phyloP scores from a whole-genome alignment of 2,888 invertebrate species.

The Drosophila yooni region DNA sequence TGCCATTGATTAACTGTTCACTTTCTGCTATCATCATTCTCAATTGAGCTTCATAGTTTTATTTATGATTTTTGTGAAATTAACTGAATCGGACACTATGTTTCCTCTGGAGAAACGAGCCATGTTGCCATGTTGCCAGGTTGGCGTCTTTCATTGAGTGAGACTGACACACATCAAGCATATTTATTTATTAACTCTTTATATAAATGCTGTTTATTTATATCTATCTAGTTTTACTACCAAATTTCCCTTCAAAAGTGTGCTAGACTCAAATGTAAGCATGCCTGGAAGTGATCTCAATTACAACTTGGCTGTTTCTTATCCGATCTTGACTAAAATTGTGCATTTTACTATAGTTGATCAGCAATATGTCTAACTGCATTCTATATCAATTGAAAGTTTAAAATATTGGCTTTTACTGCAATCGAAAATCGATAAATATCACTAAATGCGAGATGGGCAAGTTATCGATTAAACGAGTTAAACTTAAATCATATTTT shows the following conservation, averaged over 20 bases:
- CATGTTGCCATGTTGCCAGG: neutral
- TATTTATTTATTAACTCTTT: neutral
- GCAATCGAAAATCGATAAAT: neutral
- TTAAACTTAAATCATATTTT: neutral
- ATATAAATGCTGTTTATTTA: neutral
- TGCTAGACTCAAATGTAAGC: neutral
- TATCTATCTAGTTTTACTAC: neutral
- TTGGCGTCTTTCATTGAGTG: neutral
- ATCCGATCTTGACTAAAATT: neutral
- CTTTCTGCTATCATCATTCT: conserved; percentile 23
- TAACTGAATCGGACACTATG: conserved; percentile 12
- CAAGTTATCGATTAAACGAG: neutral
- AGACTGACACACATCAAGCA: conserved; percentile 1
- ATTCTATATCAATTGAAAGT: neutral
- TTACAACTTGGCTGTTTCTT: neutral
- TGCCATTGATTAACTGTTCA: conserved; percentile 60
- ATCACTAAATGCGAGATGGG: neutral
- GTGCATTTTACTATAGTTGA: neutral
- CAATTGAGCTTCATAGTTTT: conserved; percentile 36
- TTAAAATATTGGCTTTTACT: neutral
- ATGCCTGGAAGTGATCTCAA: no score
- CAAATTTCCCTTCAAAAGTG: neutral
- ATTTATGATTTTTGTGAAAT: neutral
- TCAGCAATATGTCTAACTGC: neutral
- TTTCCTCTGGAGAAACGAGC: neutral